Base-by-base conservation (phyloP, 2,113 vertebrate genomes). In the Phylloscopus trochiloides region DNA sequence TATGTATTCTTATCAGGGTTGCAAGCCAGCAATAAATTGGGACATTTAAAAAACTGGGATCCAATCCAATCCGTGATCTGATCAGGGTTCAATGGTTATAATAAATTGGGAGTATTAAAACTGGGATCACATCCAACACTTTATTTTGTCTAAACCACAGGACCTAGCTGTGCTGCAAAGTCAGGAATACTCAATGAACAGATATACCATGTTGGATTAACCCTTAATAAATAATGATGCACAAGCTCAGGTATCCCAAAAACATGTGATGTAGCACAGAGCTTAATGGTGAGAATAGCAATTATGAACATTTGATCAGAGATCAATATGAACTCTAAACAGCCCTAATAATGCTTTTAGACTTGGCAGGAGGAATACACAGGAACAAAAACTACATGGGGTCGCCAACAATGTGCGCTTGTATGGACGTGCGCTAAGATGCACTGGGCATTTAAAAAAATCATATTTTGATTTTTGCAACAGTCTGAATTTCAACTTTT, bases 101-200 rank as follows among this genome's bases (percentile, higher is more conserved):
- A 98, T 98, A 98, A 98, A 98, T 98, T 97, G 96, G 91, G 95
- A 97, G 97, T 98, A 98, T 98, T 98, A 98, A 98, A 98, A 97
- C 98, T 97, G 97, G 98, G 98, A 98, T 96, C 92, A 87, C 66
- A 92, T 98, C 98, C 98, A 98, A 96, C 88, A 94, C 94, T 97
- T 98, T 98, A 97, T 98, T 98, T 98, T 98, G 96, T 96, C 97
- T 98, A 97, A 98, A 97, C 96, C 96, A 96, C 90, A 96, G 94
- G 93, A 96, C 95, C 96, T 95, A 96, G 97, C 79, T 94, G 75
- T 95, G 92, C 88, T 93, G 97, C 94, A 97, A 97, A 98, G 96
- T 97, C 96, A 98, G 81, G 90, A 96, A 92, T 96, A 96, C 96
- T 97, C 94, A 97, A 94, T 88, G 97, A 97, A 92, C 36, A 97